Percentiles rank a stretch among this genome's conserved stretches.
Evolutionary conservation across 2,797 vertebrate genomes (phyloP).

Genomic region (Pagetopsis macropterus): DNA sequence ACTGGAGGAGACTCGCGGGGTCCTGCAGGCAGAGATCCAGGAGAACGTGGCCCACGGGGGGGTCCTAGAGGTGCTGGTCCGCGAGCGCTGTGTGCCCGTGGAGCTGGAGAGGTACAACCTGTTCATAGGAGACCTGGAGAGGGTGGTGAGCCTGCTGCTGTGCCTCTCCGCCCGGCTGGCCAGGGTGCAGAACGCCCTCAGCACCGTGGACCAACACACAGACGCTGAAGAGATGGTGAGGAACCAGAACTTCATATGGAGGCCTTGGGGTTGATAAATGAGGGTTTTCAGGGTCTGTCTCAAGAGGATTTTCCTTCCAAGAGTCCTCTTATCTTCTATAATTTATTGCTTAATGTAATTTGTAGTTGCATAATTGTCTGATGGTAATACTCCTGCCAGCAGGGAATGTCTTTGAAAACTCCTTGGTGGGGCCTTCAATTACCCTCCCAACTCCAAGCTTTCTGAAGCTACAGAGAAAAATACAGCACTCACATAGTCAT

Average conservation of each 20-base stretch:
- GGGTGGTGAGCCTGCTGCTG: conserved; percentile 93
- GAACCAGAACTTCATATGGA: background rate
- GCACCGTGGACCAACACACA: conserved; percentile 79
- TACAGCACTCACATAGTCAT: background rate
- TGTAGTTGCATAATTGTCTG: background rate
- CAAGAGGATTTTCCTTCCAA: background rate
- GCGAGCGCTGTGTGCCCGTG: conserved; percentile 80
- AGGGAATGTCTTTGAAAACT: background rate
- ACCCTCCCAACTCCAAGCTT: background rate
- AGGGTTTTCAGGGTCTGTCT: background rate
- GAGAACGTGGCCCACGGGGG: conserved; percentile 70
- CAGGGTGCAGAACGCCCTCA: conserved; percentile 90
- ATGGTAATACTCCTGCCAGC: background rate
- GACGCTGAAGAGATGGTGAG: conserved; percentile 93
- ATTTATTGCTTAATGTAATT: background rate
- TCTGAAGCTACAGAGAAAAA: background rate
- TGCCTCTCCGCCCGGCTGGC: conserved; percentile 92
- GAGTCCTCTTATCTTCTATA: background rate
- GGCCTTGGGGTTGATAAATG: background rate
- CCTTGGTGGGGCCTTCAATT: background rate
- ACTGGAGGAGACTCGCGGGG: conserved; percentile 74
- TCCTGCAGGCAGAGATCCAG: conserved; percentile 74
- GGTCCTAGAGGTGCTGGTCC: conserved; percentile 80
- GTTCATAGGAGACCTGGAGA: conserved; percentile 94
- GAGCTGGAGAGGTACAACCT: conserved; percentile 89